These are phyloP conservation scores for Heterodera filipjevi DNA, from an alignment of 2,888 invertebrate species.

Conservation along the genomic window DNA sequence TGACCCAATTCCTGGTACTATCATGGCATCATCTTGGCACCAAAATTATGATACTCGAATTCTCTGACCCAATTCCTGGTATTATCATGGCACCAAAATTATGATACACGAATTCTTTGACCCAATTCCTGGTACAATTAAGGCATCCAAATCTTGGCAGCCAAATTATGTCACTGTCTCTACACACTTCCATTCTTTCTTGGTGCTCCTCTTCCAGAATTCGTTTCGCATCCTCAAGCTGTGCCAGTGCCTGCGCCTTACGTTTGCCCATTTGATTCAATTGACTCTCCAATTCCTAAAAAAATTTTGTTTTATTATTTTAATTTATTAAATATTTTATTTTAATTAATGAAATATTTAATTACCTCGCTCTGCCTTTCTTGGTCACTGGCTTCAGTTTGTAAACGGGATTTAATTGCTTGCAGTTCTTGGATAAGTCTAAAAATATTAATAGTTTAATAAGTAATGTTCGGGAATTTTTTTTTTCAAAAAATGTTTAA, in stretches of 20 bases:
- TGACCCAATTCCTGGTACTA: no score
- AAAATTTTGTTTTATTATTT: no score
- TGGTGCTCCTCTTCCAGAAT: conserved; percentile 76
- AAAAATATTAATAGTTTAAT: not conserved
- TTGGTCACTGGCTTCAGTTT: conserved; percentile 94
- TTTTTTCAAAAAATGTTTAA: no score
- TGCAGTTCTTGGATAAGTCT: conserved; percentile 74
- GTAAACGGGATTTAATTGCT: conserved; percentile 85
- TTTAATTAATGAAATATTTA: conserved; percentile 72
- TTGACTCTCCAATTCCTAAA: conserved; percentile 79
- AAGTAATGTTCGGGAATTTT: no score
- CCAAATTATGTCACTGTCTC: conserved; percentile 28
- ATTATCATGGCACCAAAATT: no score
- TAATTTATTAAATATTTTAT: not conserved
- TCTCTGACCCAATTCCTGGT: no score
- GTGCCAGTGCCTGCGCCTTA: conserved; percentile 69
- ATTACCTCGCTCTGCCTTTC: conserved; percentile 75
- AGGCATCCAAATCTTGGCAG: conserved; percentile 5
- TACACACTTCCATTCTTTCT: conserved; percentile 46
- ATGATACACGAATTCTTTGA: no score
- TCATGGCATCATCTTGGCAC: no score
- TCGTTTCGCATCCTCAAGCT: conserved; percentile 90
- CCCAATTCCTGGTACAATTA: not conserved
- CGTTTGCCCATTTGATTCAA: conserved; percentile 80
- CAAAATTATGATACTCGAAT: no score